Evolutionary conservation across 92 coral and sea anemone species (phyloP).

Genomic region (Bergia puertoricense): DNA sequence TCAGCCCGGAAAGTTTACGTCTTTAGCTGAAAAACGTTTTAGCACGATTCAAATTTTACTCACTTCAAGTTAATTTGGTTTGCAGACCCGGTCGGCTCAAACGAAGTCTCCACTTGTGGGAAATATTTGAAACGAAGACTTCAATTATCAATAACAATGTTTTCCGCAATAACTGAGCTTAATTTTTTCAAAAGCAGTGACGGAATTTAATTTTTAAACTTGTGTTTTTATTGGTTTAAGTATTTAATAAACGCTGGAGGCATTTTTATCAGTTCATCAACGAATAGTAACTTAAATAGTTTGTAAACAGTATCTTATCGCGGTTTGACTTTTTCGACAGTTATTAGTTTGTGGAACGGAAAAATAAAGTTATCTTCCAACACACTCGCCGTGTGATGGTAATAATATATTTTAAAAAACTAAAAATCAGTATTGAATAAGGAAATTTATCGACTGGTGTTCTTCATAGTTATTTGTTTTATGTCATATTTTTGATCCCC

Average conservation of each 20-base stretch:
- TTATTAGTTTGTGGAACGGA: background rate
- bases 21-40: background rate
- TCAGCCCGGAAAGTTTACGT: background rate
- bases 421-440: background rate
- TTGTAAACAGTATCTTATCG: background rate
- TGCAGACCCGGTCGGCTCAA: background rate
- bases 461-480: background rate
- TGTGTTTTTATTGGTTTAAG: slow-evolving; percentile 23
- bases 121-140: background rate
- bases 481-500: background rate
- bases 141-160: background rate
- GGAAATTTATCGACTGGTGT: background rate
- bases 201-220: background rate
- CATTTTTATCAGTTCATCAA: background rate
- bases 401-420: no score
- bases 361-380: background rate
- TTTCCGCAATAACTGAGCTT: background rate
- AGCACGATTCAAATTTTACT: background rate
- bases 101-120: background rate
- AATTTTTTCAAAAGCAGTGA: background rate
- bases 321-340: background rate
- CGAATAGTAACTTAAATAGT: slow-evolving; percentile 1
- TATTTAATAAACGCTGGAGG: background rate
- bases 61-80: background rate
- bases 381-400: background rate